Conservation (phyloP, 1,140 invertebrate genomes). For the Pinna nobilis region DNA sequence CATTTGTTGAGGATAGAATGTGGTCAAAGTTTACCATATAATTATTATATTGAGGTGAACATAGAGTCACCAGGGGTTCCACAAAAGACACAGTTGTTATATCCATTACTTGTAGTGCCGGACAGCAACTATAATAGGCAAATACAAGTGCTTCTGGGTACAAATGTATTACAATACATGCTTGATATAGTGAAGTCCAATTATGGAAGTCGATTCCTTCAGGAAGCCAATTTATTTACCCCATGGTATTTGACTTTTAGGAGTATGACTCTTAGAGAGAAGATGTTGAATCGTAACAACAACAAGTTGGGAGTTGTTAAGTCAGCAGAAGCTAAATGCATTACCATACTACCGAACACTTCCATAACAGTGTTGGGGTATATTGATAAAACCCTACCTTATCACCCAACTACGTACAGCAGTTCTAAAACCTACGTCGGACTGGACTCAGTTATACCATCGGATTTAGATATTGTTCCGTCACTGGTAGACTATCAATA, state of each 20-base stretch:
- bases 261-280: slow-evolving; percentile 1
- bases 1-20: too few species aligned
- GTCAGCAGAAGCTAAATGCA: background rate
- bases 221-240: slow-evolving; percentile 9
- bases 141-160: too few species aligned
- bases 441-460: background rate
- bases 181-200: background rate
- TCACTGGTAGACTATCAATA: slow-evolving; percentile 12
- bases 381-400: slow-evolving; percentile 8
- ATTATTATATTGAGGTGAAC: too few species aligned
- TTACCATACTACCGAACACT: slow-evolving; percentile 28
- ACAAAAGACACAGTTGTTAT: too few species aligned
- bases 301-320: slow-evolving; percentile 16
- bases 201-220: slow-evolving; percentile 16
- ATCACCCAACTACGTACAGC: slow-evolving; percentile 7
- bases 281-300: background rate
- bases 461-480: slow-evolving; percentile 17
- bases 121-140: too few species aligned
- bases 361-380: slow-evolving; percentile 9
- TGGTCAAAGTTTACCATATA: too few species aligned
- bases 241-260: slow-evolving; percentile 36
- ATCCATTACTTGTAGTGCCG: too few species aligned
- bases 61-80: too few species aligned
- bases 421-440: background rate
- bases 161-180: too few species aligned